A percentile compares a stretch with the other conserved stretches of the same genome.
phyloP scores from a whole-genome alignment of 2,113 vertebrate species.

The Syngnathus scovelli region DNA sequence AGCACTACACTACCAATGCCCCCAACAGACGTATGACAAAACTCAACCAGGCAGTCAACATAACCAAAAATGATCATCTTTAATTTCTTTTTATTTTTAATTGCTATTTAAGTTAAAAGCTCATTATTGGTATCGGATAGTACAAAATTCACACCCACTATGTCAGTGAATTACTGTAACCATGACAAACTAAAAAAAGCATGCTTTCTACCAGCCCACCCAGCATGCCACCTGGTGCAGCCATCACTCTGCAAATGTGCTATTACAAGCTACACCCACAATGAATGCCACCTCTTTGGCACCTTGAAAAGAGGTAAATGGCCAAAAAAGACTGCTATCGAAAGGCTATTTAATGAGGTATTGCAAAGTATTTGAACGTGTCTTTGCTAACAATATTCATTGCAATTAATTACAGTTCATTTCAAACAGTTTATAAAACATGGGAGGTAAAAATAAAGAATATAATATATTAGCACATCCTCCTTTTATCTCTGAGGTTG shows the following conservation, averaged over 20 bases:
- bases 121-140: too few relatives aligned
- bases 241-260: background rate
- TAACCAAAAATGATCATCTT: background rate
- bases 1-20: background rate
- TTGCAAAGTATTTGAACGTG: too few relatives aligned
- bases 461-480: too few relatives aligned
- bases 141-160: background rate
- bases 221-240: constrained; percentile 1
- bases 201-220: background rate
- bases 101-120: too few relatives aligned
- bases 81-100: too few relatives aligned
- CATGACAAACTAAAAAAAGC: background rate
- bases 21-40: background rate
- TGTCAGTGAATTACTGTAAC: background rate
- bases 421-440: too few relatives aligned
- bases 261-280: background rate
- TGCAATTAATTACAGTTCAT: too few relatives aligned
- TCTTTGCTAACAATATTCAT: too few relatives aligned
- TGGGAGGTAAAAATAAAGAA: too few relatives aligned
- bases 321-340: background rate
- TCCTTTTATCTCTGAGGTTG: too few relatives aligned
- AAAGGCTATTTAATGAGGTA: background rate
- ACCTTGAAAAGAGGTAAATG: background rate
- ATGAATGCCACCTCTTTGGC: background rate
- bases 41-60: background rate